Conservation (phyloP, 2,888 invertebrate genomes). For the Eubasilissa splendida region DNA sequence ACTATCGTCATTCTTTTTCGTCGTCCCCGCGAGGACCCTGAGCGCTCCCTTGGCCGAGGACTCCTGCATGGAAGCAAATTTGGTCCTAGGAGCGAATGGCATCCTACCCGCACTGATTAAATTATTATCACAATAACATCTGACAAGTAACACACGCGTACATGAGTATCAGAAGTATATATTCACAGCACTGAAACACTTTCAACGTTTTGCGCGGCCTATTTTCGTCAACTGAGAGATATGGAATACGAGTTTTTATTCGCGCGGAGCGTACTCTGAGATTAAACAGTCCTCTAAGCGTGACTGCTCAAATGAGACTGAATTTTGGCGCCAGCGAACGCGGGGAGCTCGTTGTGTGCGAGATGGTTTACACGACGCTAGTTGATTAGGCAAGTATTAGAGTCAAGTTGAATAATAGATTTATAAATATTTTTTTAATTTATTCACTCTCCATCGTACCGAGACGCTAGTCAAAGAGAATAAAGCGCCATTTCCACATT, state of each 20-base stretch:
- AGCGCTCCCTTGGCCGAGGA: conserved; percentile 22
- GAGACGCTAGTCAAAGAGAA: no score
- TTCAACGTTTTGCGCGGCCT: conserved; percentile 5
- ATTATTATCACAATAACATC: conserved; percentile 64
- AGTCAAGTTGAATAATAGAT: not conserved
- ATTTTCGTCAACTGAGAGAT: not conserved
- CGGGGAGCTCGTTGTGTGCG: not conserved
- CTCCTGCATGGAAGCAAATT: conserved; percentile 73
- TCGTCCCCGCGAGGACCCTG: conserved; percentile 58
- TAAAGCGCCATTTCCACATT: no score
- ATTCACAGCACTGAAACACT: conserved; percentile 15
- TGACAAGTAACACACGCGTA: conserved; percentile 7
- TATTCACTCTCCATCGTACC: not conserved
- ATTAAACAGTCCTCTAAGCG: not conserved
- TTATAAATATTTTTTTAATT: not conserved
- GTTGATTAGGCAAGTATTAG: not conserved
- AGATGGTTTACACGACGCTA: not conserved
- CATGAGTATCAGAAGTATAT: not conserved
- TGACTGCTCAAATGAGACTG: not conserved
- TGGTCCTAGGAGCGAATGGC: conserved; percentile 66
- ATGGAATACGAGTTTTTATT: conserved; percentile 7
- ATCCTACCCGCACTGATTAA: conserved; percentile 69
- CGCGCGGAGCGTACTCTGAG: not conserved
- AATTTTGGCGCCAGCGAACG: not conserved
- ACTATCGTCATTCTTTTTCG: conserved; percentile 77